Conservation (phyloP, 2,113 vertebrate genomes). For the Labeo catla region DNA sequence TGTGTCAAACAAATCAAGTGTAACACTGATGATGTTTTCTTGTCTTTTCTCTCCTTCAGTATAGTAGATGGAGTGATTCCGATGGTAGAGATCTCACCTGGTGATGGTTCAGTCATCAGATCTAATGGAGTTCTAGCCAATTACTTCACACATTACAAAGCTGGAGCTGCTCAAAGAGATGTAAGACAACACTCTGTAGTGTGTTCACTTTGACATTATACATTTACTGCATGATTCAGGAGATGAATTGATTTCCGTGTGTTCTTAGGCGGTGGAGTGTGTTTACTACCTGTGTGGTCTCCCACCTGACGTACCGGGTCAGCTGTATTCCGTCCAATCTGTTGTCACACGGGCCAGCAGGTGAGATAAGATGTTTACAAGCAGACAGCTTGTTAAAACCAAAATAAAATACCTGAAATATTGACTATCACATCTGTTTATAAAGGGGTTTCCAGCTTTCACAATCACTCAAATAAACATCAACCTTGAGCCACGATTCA, state of each 20-base stretch:
- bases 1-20: neutral
- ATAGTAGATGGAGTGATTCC: conserved; percentile 73
- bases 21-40: neutral
- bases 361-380: conserved; percentile 53
- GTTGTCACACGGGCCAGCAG: conserved; percentile 71
- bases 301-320: conserved; percentile 73
- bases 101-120: conserved; percentile 86
- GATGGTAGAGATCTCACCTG: conserved; percentile 84
- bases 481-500: neutral
- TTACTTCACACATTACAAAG: conserved; percentile 81
- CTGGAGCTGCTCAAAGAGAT: conserved; percentile 56
- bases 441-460: neutral
- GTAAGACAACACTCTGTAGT: conserved; percentile 48
- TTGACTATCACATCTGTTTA: too few species aligned
- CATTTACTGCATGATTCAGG: neutral
- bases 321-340: conserved; percentile 68
- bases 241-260: neutral
- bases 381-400: neutral
- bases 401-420: neutral
- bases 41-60: conserved; percentile 54
- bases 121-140: conserved; percentile 81
- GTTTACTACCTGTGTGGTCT: conserved; percentile 73
- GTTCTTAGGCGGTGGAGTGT: conserved; percentile 64
- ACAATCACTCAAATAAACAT: neutral
- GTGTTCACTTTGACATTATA: neutral